Base-by-base conservation (phyloP, 1,140 invertebrate species). In the Hermetia illucens region DNA sequence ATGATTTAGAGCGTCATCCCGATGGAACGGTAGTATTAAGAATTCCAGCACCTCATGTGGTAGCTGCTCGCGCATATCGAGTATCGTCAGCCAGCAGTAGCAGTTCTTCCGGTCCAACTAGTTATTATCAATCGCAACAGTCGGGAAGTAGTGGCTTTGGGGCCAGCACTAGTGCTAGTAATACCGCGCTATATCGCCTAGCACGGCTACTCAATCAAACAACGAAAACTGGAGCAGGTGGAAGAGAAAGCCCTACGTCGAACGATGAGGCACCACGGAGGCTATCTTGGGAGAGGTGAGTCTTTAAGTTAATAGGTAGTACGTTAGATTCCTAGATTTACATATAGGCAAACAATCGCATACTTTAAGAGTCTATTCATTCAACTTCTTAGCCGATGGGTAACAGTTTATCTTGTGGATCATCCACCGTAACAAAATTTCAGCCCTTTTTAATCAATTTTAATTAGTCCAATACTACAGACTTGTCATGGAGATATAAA, bases 241-340 rank as follows among this genome's bases (percentile, higher is more conserved):
- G 70, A 20, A 47, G 48, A 13, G 6, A 4, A 32, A 40, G 25
- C 24, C 34, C 40, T 31, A 36, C 38, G 5, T 34, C 44, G 20
- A 46, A 50, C 27, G 55, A 58, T 24, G 57, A 60, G 35, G 50
- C 57, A 41, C 71, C 71, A 15, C 62, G 81, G 41, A 65, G 82
- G 42, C 70, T 83, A 35, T 82, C 79, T 49, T 83, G 80, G 80
- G 81, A 85, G 57, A 73, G 77, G 80, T 82, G 62, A 58, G 60
- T 50, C 24, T 18, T 34, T 13, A 32, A 12, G 30, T 32, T 13
- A 32, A n/a, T n/a, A n/a, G n/a, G n/a, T n/a, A n/a, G n/a, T n/a
- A n/a, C n/a, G n/a, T n/a, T n/a, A n/a, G n/a, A n/a, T n/a, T n/a
- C n/a, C n/a, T n/a, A n/a, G n/a, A n/a, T n/a, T n/a, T n/a, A n/a